These are phyloP conservation scores for Agrilus biguttatus DNA, from an alignment of 2,888 invertebrate species.

Conservation along the genomic window DNA sequence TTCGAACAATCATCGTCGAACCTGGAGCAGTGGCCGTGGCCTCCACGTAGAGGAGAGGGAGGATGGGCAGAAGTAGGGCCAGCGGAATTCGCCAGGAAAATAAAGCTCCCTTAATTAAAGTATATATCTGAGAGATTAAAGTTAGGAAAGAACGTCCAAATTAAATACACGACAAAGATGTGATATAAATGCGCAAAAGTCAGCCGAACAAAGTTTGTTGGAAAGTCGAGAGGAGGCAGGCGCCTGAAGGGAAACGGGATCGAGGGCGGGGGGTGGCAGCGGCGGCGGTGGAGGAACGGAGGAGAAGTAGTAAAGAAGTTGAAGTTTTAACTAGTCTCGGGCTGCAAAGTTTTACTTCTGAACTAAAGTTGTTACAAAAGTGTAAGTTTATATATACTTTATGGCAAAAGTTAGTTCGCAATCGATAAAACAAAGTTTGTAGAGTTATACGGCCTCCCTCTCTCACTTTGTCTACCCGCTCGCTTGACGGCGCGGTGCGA, in stretches of 20 bases:
- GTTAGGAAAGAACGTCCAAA: slow-evolving; percentile 19
- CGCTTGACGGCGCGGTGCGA: too few species aligned
- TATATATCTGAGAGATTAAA: slow-evolving; percentile 24
- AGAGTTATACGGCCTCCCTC: slow-evolving; percentile 14
- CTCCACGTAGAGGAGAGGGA: too few species aligned
- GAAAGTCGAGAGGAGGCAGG: slow-evolving; percentile 10
- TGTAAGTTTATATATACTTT: slow-evolving; percentile 34
- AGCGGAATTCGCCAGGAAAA: slow-evolving; percentile 4
- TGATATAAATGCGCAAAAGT: slow-evolving; percentile 13
- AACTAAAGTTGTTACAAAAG: slow-evolving; percentile 35
- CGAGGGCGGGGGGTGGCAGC: neutral
- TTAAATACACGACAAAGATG: slow-evolving; percentile 19
- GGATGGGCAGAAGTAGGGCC: too few species aligned
- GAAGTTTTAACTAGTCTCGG: slow-evolving; percentile 29
- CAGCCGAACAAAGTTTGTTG: slow-evolving; percentile 16
- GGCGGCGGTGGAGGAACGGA: slow-evolving; percentile 3
- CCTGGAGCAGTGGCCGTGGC: too few species aligned
- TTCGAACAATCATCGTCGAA: too few species aligned
- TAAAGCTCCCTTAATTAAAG: slow-evolving; percentile 24
- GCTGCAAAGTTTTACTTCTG: slow-evolving; percentile 25
- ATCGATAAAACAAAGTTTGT: slow-evolving; percentile 15
- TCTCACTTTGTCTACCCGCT: neutral
- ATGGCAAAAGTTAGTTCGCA: slow-evolving; percentile 32
- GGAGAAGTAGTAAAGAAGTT: slow-evolving; percentile 13
- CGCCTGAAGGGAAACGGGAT: neutral